Percentiles rank a stretch among this genome's conserved stretches.
phyloP scores from a whole-genome alignment of 2,797 vertebrate genomes.

The Antennarius maculatus region DNA sequence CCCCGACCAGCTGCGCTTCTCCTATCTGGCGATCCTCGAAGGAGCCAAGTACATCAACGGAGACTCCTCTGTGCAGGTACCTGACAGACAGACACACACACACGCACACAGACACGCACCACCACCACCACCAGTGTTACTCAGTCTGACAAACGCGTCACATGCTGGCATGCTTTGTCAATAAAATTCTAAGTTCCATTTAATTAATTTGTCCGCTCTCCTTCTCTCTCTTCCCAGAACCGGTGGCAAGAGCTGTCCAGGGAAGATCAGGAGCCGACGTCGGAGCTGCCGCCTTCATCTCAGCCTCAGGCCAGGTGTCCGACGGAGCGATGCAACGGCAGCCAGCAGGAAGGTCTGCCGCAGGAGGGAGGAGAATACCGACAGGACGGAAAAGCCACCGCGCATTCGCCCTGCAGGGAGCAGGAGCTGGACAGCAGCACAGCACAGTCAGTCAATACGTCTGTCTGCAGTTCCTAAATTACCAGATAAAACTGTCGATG shows the following conservation, averaged over 20 bases:
- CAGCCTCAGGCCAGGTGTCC: conserved; percentile 75
- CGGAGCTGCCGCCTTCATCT: conserved; percentile 80
- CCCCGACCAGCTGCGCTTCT: conserved; percentile 95
- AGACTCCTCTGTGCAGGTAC: conserved; percentile 91
- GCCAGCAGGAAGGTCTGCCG: conserved; percentile 64
- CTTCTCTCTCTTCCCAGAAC: conserved; percentile 77
- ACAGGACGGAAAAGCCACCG: conserved; percentile 72
- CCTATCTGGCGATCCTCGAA: conserved; percentile 93
- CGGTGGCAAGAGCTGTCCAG: conserved; percentile 90
- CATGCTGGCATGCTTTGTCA: neutral
- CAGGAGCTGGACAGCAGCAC: conserved; percentile 79
- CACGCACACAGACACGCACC: neutral
- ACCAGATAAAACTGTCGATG: neutral
- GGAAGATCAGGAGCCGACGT: conserved; percentile 87
- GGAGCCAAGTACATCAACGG: conserved; percentile 94
- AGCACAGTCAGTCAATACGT: conserved; percentile 82
- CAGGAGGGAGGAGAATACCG: conserved; percentile 80
- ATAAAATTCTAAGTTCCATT: neutral
- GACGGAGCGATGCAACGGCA: conserved; percentile 87
- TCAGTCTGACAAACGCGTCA: too few species aligned
- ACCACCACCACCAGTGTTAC: neutral
- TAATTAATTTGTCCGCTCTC: neutral
- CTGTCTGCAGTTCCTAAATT: neutral
- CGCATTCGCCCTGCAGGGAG: conserved; percentile 72
- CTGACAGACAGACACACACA: neutral